Percentiles rank a stretch among this genome's conserved stretches.
phyloP scores from a whole-genome alignment of 2,888 invertebrate species.

The Drosophila stalkeri region DNA sequence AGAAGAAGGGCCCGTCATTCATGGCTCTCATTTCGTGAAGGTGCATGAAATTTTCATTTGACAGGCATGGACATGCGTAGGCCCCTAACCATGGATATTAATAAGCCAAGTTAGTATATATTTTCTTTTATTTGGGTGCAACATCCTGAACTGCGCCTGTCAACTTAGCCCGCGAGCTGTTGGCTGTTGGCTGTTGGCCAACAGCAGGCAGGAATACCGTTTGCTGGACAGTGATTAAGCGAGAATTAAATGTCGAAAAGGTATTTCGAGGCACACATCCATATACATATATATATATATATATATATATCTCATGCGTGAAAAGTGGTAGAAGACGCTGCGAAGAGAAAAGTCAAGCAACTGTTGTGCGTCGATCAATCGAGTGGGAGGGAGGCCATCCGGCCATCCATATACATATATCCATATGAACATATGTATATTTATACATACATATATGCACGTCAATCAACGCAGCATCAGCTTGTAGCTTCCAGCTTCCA shows the following conservation, averaged over 20 bases:
- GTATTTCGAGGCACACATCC: slow-evolving; percentile 5
- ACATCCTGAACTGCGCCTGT: slow-evolving; percentile 62
- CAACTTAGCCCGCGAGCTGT: slow-evolving; percentile 60
- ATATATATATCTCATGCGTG: slow-evolving; percentile 29
- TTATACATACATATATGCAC: slow-evolving; percentile 42
- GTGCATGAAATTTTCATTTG: slow-evolving; percentile 76
- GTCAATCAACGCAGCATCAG: slow-evolving; percentile 78
- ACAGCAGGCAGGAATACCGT: slow-evolving; percentile 71
- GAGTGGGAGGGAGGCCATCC: not conserved
- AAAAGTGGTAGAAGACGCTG: slow-evolving; percentile 43
- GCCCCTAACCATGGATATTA: slow-evolving; percentile 56
- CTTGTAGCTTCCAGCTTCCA: slow-evolving; percentile 66
- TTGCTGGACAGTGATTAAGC: slow-evolving; percentile 76
- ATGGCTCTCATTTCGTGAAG: slow-evolving; percentile 13
- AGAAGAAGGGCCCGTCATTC: not conserved
- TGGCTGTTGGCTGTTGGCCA: slow-evolving; percentile 3
- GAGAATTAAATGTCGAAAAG: slow-evolving; percentile 73
- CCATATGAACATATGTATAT: not conserved
- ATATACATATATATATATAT: not conserved
- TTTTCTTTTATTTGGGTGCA: slow-evolving; percentile 10
- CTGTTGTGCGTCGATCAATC: slow-evolving; percentile 16
- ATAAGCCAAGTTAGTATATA: slow-evolving; percentile 65
- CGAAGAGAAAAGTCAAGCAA: slow-evolving; percentile 11
- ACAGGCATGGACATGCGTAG: slow-evolving; percentile 66
- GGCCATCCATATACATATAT: no score